Evolutionary conservation across 2,888 invertebrate species (phyloP).

Genomic region (Leptinotarsa haldemani): DNA sequence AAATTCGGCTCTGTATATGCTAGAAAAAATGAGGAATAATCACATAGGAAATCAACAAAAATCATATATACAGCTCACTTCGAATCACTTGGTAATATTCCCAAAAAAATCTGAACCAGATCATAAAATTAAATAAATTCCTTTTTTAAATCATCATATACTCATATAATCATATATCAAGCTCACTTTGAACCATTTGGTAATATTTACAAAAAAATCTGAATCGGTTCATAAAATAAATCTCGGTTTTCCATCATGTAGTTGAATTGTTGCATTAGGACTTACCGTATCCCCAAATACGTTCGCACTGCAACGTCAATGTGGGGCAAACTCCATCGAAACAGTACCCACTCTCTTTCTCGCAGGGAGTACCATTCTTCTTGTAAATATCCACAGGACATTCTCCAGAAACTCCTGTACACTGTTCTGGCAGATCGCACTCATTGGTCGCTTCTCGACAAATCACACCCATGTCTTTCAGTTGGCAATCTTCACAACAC

Average conservation of each 20-base stretch:
- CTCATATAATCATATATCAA: too few relatives aligned
- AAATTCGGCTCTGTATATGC: too few relatives aligned
- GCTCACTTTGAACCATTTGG: too few relatives aligned
- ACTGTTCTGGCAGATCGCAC: slow-evolving; percentile 96
- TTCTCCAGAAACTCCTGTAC: slow-evolving; percentile 87
- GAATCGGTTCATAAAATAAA: too few relatives aligned
- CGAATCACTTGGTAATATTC: too few relatives aligned
- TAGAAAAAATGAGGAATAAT: too few relatives aligned
- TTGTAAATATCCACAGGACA: slow-evolving; percentile 92
- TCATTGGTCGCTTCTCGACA: slow-evolving; percentile 91
- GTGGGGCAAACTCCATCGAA: slow-evolving; percentile 94
- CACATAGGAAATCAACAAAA: too few relatives aligned
- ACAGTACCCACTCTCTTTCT: slow-evolving; percentile 80
- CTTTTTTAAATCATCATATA: too few relatives aligned
- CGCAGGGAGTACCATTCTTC: slow-evolving; percentile 93
- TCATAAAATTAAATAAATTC: too few relatives aligned
- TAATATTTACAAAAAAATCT: too few relatives aligned
- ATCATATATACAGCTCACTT: too few relatives aligned
- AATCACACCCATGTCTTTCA: slow-evolving; percentile 75
- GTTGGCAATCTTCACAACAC: slow-evolving; percentile 92
- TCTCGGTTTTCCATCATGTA: not conserved
- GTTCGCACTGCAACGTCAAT: slow-evolving; percentile 86
- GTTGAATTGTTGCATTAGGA: not conserved
- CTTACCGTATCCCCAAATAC: slow-evolving; percentile 88
- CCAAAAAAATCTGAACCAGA: too few relatives aligned